Conservation (phyloP, 2,797 vertebrate species). For the Austrolebias charrua region DNA sequence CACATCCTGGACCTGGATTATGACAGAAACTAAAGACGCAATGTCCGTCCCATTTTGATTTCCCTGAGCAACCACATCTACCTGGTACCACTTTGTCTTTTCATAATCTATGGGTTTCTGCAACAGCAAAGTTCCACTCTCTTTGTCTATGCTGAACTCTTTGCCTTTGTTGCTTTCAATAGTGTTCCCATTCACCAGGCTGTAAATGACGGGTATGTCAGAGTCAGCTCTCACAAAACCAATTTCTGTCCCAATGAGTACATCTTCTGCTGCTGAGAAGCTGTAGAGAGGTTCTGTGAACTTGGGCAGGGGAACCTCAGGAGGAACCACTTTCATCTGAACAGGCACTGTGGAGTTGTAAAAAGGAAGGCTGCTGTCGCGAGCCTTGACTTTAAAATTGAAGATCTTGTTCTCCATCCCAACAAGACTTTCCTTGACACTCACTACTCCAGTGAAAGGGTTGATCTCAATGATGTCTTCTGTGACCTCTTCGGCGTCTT, state of each 20-base stretch:
- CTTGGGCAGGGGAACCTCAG: conserved; percentile 88
- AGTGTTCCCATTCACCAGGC: conserved; percentile 93
- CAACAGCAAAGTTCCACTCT: conserved; percentile 87
- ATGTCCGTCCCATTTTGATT: conserved; percentile 87
- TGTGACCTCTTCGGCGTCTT: conserved; percentile 81
- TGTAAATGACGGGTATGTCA: conserved; percentile 92
- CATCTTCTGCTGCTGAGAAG: conserved; percentile 92
- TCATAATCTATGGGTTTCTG: conserved; percentile 92
- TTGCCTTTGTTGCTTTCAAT: conserved; percentile 92
- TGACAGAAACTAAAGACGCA: conserved; percentile 91
- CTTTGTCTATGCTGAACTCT: conserved; percentile 87
- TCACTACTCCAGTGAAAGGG: conserved; percentile 90
- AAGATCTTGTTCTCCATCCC: conserved; percentile 93
- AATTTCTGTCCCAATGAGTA: conserved; percentile 89
- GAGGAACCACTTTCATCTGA: conserved; percentile 89
- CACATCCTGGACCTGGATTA: conserved; percentile 93
- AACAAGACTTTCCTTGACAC: conserved; percentile 89
- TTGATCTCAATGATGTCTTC: conserved; percentile 93
- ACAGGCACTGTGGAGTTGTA: conserved; percentile 90
- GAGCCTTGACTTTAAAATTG: conserved; percentile 92
- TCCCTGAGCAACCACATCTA: conserved; percentile 91
- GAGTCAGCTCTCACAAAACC: conserved; percentile 89
- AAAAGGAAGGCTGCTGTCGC: conserved; percentile 91
- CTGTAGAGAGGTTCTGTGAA: conserved; percentile 96
- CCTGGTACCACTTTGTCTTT: conserved; percentile 94